Base-by-base conservation (phyloP, 2,797 vertebrate genomes). In the Rhabdomys pumilio region DNA sequence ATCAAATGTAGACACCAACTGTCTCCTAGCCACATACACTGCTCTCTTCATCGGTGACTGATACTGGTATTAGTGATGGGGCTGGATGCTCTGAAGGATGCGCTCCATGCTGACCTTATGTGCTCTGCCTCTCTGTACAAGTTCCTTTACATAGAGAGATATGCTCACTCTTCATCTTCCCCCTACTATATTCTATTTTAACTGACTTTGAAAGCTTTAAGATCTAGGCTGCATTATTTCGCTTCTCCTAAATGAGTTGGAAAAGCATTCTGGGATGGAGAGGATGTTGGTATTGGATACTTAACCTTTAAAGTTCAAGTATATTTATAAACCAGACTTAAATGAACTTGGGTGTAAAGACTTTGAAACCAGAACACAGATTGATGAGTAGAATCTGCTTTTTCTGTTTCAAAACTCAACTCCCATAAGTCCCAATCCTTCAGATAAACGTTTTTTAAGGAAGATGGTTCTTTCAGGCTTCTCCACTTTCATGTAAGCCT, bases 401-500 rank as follows among this genome's bases (percentile, higher is more conserved):
- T 86, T 95, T 53, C 59, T 93, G 0, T 75, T 53, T 95, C 77
- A 93, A 94, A 96, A 82, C 13, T 19, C 10, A 73, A 2, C 3
- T 72, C 79, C 59, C 79, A 89, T 87, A 14, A 93, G 69, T 80
- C 24, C 47, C 55, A 38, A 55, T 81, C 19, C 84, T 96, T 93
- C 85, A 79, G 29, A 29, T 72, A 85, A 91, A 34, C 13, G 55
- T 55, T 82, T 34, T 90, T 92, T 55, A 88, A 79, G 53, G 15
- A 73, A 20, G 73, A 5, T 81, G 38, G 31, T 44, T 96, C 80
- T 97, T 73, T 57, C 67, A 89, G 47, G 75, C 69, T 61, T 91
- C 91, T 95, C 79, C 20, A 57, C 47, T 84, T 86, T 83, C 38
- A 41, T 67, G 84, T 26, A 96, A 91, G 85, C 59, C 55, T 87